A percentile compares a stretch with the other conserved stretches of the same genome.
Evolutionary conservation across 2,113 vertebrate species (phyloP).

Genomic region (Neodontobutis hainanensis): DNA sequence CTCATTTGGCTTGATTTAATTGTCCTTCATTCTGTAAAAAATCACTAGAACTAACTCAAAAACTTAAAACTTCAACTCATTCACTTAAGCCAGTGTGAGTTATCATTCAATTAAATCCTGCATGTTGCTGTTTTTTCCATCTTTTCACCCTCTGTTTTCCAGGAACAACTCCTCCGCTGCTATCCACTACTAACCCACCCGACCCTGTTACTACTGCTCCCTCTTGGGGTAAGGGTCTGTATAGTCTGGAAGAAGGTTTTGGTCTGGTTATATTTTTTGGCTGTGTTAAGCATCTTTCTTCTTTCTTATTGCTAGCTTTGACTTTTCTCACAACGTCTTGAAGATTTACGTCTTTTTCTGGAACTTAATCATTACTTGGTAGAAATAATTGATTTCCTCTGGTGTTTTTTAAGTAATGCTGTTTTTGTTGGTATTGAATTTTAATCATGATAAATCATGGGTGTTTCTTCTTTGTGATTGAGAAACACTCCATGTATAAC

Average conservation of each 20-base stretch:
- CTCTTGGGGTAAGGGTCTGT: constrained; percentile 40
- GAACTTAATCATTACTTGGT: too few relatives aligned
- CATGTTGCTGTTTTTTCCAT: background rate
- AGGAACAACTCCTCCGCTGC: constrained; percentile 12
- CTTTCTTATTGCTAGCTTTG: background rate
- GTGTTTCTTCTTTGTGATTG: too few relatives aligned
- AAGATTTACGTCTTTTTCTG: background rate
- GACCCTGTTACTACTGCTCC: constrained; percentile 15
- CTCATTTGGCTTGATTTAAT: background rate
- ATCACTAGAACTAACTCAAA: too few relatives aligned
- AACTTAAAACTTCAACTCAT: too few relatives aligned
- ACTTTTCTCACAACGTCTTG: background rate
- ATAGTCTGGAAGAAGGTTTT: background rate
- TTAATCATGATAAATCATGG: too few relatives aligned
- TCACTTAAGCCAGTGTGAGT: too few relatives aligned
- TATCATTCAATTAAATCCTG: background rate
- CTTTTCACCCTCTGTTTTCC: constrained; percentile 4
- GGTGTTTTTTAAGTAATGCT: too few relatives aligned
- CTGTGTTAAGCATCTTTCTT: background rate
- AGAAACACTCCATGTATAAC: too few relatives aligned
- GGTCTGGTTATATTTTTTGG: background rate
- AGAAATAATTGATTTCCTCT: too few relatives aligned
- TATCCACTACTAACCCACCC: constrained; percentile 34
- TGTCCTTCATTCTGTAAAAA: too few relatives aligned
- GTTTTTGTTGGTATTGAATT: too few relatives aligned